Evolutionary conservation across 2,797 vertebrate species (phyloP), one percentile per base, ranked within the genome.

Genomic region (Sylvia borin): DNA sequence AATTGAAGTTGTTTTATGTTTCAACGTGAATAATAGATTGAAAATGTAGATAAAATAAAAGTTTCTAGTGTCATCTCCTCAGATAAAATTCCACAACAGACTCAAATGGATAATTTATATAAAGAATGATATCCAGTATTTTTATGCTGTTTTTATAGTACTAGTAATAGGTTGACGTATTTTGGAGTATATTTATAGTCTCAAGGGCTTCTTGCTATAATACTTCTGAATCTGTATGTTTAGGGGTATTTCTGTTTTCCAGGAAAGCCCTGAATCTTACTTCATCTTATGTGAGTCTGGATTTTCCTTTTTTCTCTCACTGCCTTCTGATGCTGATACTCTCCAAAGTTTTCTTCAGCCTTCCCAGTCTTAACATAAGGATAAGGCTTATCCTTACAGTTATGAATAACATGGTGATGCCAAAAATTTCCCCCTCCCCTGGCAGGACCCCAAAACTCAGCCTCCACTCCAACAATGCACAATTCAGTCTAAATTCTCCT

Each of bases 21-120:
- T 53, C 19, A 54, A 15, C 10, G 50, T 20, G 36, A 42, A 73
- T 53, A 83, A 85, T 13, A 79, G 42, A 71, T 24, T 54, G 22
- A 92, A 91, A 95, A 95, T 36, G 21, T 22, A 74, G 36, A 85
- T 53, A 78, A 92, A 90, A 90, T 64, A 65, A 32, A 74, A 91
- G 11, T 8, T 0, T 61, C 16, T 25, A 34, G 47, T 72, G 22
- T 67, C 25, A 57, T 79, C 36, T 79, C 18, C 29, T 67, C 47
- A 74, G 47, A 80, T 13, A 67, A 85, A 90, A 85, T 68, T 81
- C 53, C 5, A 58, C 73, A 80, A 54, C 31, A 83, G 24, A 36
- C 13, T 73, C 38, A 43, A 74, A 82, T 14, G 36, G n/a, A 86
- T 51, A 48, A 78, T 58, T 92, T 89, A 70, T 60, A 78, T 42